A percentile compares a stretch with the other conserved stretches of the same genome.
Evolutionary conservation across 2,113 vertebrate species (phyloP).

Genomic region (Canis aureus): DNA sequence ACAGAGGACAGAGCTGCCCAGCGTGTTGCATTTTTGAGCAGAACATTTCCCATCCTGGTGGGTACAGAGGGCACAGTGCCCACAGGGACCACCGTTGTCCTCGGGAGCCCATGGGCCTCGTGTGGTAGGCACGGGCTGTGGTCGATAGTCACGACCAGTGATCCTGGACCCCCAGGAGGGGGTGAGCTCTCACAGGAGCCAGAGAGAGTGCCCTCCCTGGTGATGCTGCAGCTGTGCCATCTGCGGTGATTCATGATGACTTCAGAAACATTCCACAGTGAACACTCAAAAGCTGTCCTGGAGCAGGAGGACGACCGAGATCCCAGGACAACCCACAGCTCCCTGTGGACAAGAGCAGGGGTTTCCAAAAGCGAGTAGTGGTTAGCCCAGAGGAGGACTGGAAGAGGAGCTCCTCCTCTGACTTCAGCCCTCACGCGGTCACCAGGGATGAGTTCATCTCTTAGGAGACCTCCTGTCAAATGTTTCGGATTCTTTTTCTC

Average conservation of each 20-base stretch:
- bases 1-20: not conserved
- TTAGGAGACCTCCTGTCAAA: not conserved
- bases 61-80: not conserved
- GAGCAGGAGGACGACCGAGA: not conserved
- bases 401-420: not conserved
- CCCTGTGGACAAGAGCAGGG: not conserved
- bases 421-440: not conserved
- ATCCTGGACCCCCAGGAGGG: not conserved
- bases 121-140: too few relatives aligned
- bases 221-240: too few relatives aligned
- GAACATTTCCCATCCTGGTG: not conserved
- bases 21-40: not conserved
- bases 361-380: fast-evolving
- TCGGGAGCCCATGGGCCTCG: fast-evolving
- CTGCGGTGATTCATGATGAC: not conserved
- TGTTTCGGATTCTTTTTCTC: not conserved
- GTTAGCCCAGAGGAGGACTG: fast-evolving
- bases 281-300: not conserved
- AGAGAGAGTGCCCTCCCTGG: fast-evolving
- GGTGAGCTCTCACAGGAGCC: not conserved
- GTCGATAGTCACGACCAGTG: not conserved
- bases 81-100: not conserved
- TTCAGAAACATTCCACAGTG: not conserved
- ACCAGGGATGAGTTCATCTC: not conserved
- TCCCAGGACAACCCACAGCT: not conserved